Percentiles rank a stretch among this genome's conserved stretches.
Evolutionary conservation across 2,113 vertebrate genomes (phyloP).

Genomic region (Tragelaphus buxtoni): DNA sequence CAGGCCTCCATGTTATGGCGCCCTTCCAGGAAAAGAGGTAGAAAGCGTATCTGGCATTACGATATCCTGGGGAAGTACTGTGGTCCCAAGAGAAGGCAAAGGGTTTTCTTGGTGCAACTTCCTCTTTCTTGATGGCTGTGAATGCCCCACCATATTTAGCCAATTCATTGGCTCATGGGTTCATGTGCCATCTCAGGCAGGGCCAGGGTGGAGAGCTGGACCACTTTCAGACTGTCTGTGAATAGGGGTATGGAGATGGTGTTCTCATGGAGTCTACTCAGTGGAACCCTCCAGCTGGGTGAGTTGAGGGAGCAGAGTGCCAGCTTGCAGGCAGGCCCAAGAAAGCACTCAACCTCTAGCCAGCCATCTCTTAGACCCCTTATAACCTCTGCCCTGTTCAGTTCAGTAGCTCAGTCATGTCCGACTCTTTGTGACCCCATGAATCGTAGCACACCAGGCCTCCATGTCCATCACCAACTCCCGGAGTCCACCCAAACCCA

Average conservation of each 20-base stretch:
- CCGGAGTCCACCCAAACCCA: no score
- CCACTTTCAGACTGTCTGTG: background rate
- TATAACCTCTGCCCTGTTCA: background rate
- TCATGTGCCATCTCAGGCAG: background rate
- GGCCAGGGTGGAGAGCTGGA: background rate
- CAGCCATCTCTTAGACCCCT: background rate
- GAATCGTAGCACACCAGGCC: no score
- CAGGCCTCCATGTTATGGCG: background rate
- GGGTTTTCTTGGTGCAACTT: background rate
- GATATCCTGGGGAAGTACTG: background rate
- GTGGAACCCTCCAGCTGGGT: background rate
- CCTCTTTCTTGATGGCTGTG: background rate
- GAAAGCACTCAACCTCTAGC: background rate
- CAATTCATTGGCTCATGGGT: background rate
- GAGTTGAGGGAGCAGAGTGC: no score
- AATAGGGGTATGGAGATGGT: background rate
- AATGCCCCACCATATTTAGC: background rate
- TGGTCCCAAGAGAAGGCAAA: background rate
- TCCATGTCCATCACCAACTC: no score
- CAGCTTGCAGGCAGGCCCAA: background rate
- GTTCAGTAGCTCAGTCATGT: no score
- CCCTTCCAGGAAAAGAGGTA: background rate
- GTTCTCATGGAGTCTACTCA: background rate
- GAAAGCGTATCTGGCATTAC: background rate
- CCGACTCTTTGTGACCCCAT: fast-evolving